Base-by-base conservation (phyloP, 2,113 vertebrate genomes). In the Brachyhypopomus gauderio region DNA sequence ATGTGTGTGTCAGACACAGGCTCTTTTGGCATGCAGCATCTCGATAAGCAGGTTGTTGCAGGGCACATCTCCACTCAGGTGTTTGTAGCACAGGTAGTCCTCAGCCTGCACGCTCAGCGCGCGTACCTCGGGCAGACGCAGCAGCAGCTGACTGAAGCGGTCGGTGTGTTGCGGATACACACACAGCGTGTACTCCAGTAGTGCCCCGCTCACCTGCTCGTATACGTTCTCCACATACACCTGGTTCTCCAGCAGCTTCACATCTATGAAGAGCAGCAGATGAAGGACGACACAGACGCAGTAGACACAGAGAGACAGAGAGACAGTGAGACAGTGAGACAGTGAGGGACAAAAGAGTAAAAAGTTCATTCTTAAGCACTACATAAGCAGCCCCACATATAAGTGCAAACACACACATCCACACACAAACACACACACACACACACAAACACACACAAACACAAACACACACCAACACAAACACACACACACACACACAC, bases 31-130 rank as follows among this genome's bases (percentile, higher is more conserved):
- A 0, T 97, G 95, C 25, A 98, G 94, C 97, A 98, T 97, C 92
- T 98, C 97, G 0, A 95, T 93, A 82, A 98, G 95, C 81, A 98
- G 93, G 92, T 95, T 98, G 94, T 96, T 97, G 86, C 95, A 95
- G 19, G 95, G 96, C 85, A 97, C 94, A 86, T 97, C 96, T 0
- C 94, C 94, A 5, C 92, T 93, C 86, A 97, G 92, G 91, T 98
- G 95, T 83, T 95, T 96, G 89, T 93, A 93, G 90, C 95, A 94
- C 77, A 98, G 95, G 89, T 98, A 97, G 34, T 97, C 96, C 89
- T 97, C 96, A 0, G 95, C 95, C 81, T 96, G 94, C 86, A 89
- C 67, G 91, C 96, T 96, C 81, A 98, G 93, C 0, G 93, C 90
- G 75, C 94, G 93, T 16, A 98, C 88, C 89, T 97, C 96, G 0